Evolutionary conservation across 2,797 vertebrate species (phyloP), one percentile per base, ranked within the genome.

Genomic region (Malurus splendens): DNA sequence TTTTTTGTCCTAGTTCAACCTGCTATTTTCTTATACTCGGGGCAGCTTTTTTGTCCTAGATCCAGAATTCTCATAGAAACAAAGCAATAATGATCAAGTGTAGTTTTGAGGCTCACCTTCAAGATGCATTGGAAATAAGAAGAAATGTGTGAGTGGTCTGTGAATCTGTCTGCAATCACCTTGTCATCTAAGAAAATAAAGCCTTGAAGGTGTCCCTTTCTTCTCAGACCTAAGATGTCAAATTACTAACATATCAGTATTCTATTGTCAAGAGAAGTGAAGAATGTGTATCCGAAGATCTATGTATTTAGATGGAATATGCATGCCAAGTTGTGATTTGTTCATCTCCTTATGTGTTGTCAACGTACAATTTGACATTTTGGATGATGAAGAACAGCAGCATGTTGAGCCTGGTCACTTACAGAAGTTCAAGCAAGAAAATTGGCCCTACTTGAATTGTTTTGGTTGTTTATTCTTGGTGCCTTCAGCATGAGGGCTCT

Each of bases 401-500:
- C 50, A 54, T 89, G 38, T 82, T 94, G n/a, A 92, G 17, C 67
- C 60, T 62, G 55, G 36, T 90, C 64, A 76, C 41, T 82, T 90
- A 52, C 10, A 22, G 87, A 94, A 94, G 79, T 48, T 45, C 72
- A 85, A 92, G 68, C 4, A 2, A 90, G 85, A 93, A 82, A 88
- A 72, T 25, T 38, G 12, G n/a, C 47, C 38, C 56, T 87, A n/a
- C 85, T 59, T 92, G 73, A 89, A 71, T 81, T 89, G 12, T 87
- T 93, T 85, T 89, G 52, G 4, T 90, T 95, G 16, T 77, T 89
- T 84, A 60, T 38, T 87, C 73, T 32, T 32, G 32, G 55, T 75
- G 80, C 73, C 66, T 38, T 92, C 80, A 48, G 12, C 87, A 55
- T 95, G 64, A 93, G 56, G 91, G 92, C 48, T 92, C 48, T 68